Percentiles rank a stretch among this genome's conserved stretches.
Conservation (phyloP, 1,140 invertebrate genomes). For the Whitmania pigra region DNA sequence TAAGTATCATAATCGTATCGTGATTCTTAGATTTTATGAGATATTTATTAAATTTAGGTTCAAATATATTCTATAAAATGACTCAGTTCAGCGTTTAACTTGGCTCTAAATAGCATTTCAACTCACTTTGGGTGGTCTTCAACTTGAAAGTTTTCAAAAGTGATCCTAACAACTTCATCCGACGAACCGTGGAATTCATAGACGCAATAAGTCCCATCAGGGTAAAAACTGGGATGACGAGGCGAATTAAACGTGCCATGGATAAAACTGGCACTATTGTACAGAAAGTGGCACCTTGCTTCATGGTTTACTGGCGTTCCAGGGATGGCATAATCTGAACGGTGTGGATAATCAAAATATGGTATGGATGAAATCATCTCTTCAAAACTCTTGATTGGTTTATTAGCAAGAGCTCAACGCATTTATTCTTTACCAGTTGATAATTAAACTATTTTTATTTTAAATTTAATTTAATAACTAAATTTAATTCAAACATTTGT, state of each 20-base stretch:
- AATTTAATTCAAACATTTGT: too few species aligned
- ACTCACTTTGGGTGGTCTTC: constrained; percentile 2
- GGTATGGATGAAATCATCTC: too few species aligned
- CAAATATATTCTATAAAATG: not conserved
- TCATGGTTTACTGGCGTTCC: constrained; percentile 82
- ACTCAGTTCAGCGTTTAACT: not conserved
- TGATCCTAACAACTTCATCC: constrained; percentile 69
- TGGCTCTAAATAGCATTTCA: not conserved
- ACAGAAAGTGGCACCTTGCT: constrained; percentile 68
- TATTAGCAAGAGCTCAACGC: too few species aligned
- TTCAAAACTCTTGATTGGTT: too few species aligned
- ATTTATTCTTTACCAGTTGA: not conserved
- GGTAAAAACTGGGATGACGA: constrained; percentile 85
- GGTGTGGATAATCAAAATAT: not conserved
- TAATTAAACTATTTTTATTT: not conserved
- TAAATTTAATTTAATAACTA: too few species aligned
- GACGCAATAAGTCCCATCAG: constrained; percentile 77
- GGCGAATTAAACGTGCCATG: constrained; percentile 87
- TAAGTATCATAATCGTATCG: not conserved
- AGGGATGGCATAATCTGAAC: constrained; percentile 57
- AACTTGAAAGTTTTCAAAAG: constrained; percentile 84
- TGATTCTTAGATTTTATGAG: too few species aligned
- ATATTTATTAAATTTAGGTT: not conserved
- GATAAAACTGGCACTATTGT: constrained; percentile 57
- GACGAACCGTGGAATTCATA: constrained; percentile 56